phyloP scores from a whole-genome alignment of 2,797 vertebrate species.

The Tragelaphus oryx region DNA sequence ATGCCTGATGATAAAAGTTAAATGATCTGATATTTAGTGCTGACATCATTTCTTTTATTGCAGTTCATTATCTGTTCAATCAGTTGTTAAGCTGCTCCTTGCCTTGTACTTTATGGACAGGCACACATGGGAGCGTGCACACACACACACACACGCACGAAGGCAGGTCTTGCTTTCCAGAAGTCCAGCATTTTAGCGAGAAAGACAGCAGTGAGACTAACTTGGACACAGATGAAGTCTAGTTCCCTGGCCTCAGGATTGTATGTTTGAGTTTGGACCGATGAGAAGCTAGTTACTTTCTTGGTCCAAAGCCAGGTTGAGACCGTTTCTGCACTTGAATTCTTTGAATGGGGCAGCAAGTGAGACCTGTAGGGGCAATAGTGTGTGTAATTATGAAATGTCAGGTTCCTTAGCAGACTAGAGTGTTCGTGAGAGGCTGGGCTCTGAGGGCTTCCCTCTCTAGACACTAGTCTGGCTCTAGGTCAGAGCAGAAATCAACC shows the following conservation, averaged over 20 bases:
- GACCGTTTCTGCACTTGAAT: not conserved
- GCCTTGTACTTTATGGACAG: not conserved
- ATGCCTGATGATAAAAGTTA: not conserved
- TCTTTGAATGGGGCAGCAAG: not conserved
- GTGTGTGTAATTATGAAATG: not conserved
- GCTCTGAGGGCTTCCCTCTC: not conserved
- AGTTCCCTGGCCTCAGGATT: not conserved
- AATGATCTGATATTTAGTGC: not conserved
- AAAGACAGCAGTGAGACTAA: not conserved
- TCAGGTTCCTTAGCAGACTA: not conserved
- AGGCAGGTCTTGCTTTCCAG: not conserved
- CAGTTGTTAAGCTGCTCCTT: not conserved
- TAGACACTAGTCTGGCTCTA: not conserved
- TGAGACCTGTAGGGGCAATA: not conserved
- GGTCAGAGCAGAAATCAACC: not conserved
- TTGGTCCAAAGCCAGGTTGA: not conserved
- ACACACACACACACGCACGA: not conserved
- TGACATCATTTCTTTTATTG: not conserved
- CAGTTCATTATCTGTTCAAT: not conserved
- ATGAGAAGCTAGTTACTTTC: not conserved
- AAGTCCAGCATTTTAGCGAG: not conserved
- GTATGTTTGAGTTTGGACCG: not conserved
- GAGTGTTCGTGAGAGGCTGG: not conserved
- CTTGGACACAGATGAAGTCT: not conserved
- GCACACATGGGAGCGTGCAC: fast-evolving